Conservation (phyloP, 1,140 invertebrate species). For the Nephotettix cincticeps region DNA sequence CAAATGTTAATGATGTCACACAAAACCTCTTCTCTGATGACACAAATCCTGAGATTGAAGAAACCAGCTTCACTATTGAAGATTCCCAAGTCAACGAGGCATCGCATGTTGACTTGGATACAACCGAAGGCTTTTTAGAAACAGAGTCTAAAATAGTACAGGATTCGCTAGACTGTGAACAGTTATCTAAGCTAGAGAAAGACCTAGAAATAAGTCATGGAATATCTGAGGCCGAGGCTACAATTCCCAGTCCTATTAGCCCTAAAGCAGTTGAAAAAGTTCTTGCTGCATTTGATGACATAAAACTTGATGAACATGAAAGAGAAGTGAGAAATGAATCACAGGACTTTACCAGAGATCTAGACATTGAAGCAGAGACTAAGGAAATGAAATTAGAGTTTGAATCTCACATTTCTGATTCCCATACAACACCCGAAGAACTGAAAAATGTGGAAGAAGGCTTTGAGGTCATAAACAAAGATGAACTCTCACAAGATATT, state of each 20-base stretch:
- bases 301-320: neutral
- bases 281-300: slow-evolving; percentile 3
- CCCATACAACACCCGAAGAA: neutral
- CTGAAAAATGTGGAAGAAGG: slow-evolving; percentile 1
- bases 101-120: neutral
- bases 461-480: slow-evolving; percentile 13
- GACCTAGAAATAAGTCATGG: neutral
- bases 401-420: neutral
- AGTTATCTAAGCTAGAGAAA: neutral
- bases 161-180: slow-evolving; percentile 22
- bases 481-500: neutral
- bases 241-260: neutral
- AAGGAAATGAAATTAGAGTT: slow-evolving; percentile 10
- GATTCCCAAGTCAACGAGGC: too few relatives aligned
- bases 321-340: neutral
- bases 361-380: neutral
- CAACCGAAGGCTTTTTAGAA: neutral
- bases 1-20: too few relatives aligned
- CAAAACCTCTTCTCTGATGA: too few relatives aligned
- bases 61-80: too few relatives aligned
- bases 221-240: neutral
- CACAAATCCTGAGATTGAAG: too few relatives aligned
- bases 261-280: neutral
- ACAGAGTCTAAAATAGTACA: slow-evolving; percentile 15
- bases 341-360: too few relatives aligned